Base-by-base conservation (phyloP, 1,140 invertebrate species). In the Danaus plexippus region DNA sequence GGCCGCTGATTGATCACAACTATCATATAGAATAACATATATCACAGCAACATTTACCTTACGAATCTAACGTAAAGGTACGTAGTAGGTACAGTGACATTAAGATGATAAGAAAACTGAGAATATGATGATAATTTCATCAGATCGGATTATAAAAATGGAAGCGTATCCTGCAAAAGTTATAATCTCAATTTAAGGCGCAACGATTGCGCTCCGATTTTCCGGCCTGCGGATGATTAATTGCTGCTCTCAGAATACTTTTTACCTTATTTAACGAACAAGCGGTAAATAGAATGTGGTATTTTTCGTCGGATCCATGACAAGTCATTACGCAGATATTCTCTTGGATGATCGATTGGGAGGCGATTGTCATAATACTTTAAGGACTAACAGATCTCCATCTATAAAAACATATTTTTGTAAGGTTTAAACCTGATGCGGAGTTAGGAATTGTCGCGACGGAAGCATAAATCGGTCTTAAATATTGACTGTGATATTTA, bases 301-400 rank as follows among this genome's bases (percentile, higher is more conserved):
- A 67, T 76, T 78, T 77, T 73, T 69, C 66, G 61, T 46, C 43
- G 65, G 62, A 67, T 69, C 68, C 74, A 70, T 76, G 64, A 76
- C 64, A 67, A 71, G 66, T 66, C 70, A 75, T 79, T 79, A 76
- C 70, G 59, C 67, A 71, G 73, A 59, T 70, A 58, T 71, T 75
- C 75, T 73, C 62, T 67, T 62, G 57, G 59, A 67, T 81, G 78
- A 79, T 79, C 75, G 78, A 77, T 77, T 51, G 62, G 22, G 11
- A 13, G 49, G 42, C 46, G 45, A 49, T 40, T 13, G 52, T 56
- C 53, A 42, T 43, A 61, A 56, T 52, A 50, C 43, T 32, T 32
- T 32, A 32, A 32, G 22, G 22, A 32, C 22, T 32, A 6, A 32
- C 22, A 32, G 22, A 32, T 32, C 22, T 32, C 22, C 22, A 6